Evolutionary conservation across 2,797 vertebrate species (phyloP).

Genomic region (Epinephelus coioides): DNA sequence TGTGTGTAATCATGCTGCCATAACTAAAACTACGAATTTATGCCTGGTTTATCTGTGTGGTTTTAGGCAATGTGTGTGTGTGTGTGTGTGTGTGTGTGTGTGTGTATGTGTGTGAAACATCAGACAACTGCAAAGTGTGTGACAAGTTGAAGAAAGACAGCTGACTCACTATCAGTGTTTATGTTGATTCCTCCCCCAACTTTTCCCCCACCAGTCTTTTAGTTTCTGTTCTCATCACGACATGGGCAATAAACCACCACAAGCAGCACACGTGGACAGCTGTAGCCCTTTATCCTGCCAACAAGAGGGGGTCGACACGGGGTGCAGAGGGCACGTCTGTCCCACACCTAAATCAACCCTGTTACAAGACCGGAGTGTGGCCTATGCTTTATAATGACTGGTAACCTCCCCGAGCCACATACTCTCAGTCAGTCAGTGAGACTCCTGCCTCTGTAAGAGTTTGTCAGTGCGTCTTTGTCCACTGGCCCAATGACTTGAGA

Average conservation of each 20-base stretch:
- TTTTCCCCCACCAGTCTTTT: slow-evolving; percentile 29
- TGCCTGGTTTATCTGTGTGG: background rate
- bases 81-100: background rate
- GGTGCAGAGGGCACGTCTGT: slow-evolving; percentile 70
- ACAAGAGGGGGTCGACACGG: slow-evolving; percentile 65
- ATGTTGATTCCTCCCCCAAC: slow-evolving; percentile 44
- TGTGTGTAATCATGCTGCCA: too few relatives aligned
- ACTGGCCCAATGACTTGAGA: background rate
- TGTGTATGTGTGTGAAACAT: background rate
- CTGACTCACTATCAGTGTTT: slow-evolving; percentile 39
- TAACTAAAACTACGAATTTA: background rate
- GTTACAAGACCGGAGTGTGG: slow-evolving; percentile 53
- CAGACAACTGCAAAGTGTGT: slow-evolving; percentile 23
- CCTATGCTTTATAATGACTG: slow-evolving; percentile 44
- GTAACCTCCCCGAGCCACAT: slow-evolving; percentile 24
- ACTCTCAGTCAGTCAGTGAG: slow-evolving; percentile 18
- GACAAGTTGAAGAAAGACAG: slow-evolving; percentile 50
- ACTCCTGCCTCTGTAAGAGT: background rate
- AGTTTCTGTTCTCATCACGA: slow-evolving; percentile 47
- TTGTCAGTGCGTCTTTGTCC: background rate
- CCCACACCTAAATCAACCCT: slow-evolving; percentile 65
- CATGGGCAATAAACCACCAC: slow-evolving; percentile 72
- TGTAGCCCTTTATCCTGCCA: slow-evolving; percentile 68
- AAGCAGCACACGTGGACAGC: slow-evolving; percentile 65
- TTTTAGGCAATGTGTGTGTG: background rate